phyloP scores from a whole-genome alignment of 2,888 invertebrate species.

The Hypselothyrea guttata region DNA sequence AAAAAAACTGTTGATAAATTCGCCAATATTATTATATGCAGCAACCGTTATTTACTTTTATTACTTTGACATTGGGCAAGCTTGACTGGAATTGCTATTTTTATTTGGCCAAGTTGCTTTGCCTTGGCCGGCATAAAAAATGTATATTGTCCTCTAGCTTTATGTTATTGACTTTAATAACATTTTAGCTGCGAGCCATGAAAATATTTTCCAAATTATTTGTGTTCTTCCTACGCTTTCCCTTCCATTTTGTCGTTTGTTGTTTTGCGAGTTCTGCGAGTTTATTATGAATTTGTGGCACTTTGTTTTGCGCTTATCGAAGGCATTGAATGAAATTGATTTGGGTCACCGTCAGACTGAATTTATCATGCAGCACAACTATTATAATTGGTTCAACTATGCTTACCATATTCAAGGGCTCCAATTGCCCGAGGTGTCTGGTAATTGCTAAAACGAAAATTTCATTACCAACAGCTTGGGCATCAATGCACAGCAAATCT shows the following conservation, averaged over 20 bases:
- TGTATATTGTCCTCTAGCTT: constrained; percentile 41
- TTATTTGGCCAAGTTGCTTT: constrained; percentile 19
- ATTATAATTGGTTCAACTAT: constrained; percentile 14
- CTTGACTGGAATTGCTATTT: constrained; percentile 36
- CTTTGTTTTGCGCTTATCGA: constrained; percentile 33
- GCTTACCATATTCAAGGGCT: constrained; percentile 18
- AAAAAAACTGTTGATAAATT: too few species aligned
- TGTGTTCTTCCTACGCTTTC: constrained; percentile 22
- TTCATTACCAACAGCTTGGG: constrained; percentile 58
- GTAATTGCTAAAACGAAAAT: constrained; percentile 64
- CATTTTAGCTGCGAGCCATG: constrained; percentile 65
- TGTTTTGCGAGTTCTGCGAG: too few species aligned
- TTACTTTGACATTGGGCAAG: constrained; percentile 49
- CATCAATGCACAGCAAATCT: constrained; percentile 25
- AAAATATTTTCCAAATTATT: constrained; percentile 57
- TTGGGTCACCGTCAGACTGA: constrained; percentile 1
- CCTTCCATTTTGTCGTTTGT: neutral
- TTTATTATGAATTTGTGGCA: constrained; percentile 28
- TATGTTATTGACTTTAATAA: constrained; percentile 70
- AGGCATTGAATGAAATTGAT: constrained; percentile 51
- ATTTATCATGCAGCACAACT: too few species aligned
- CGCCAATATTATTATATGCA: too few species aligned
- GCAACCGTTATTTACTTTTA: constrained; percentile 63
- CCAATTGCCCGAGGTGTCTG: constrained; percentile 33
- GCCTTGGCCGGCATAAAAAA: constrained; percentile 7